phyloP scores from a whole-genome alignment of 1,140 invertebrate species.

The Chrysopa pallens region DNA sequence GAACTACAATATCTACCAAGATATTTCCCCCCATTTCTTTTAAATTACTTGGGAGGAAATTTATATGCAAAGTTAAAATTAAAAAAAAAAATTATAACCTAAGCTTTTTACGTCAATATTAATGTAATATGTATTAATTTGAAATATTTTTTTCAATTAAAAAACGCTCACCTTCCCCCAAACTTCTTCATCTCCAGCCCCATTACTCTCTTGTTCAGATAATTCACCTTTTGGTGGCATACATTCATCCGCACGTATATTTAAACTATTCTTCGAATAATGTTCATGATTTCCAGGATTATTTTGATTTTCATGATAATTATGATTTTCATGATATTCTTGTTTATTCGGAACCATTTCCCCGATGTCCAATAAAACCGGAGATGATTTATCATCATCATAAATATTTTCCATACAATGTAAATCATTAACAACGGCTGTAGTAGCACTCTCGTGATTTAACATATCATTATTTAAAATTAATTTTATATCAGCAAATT shows the following conservation, averaged over 20 bases:
- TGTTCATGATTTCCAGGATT: constrained; percentile 27
- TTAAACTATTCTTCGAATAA: constrained; percentile 38
- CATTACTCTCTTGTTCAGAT: constrained; percentile 63
- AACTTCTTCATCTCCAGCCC: constrained; percentile 20
- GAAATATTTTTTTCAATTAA: too few species aligned
- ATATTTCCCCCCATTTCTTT: too few species aligned
- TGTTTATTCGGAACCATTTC: constrained; percentile 7
- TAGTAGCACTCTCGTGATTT: constrained; percentile 7
- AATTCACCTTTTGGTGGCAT: constrained; percentile 69
- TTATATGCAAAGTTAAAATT: too few species aligned
- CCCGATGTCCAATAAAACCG: constrained; percentile 16
- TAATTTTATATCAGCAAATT: constrained; percentile 16
- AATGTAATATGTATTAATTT: too few species aligned
- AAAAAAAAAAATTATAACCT: too few species aligned
- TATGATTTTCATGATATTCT: constrained; percentile 7
- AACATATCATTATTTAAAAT: constrained; percentile 15
- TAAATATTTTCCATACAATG: constrained; percentile 6
- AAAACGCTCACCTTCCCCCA: constrained; percentile 18
- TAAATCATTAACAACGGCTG: constrained; percentile 14
- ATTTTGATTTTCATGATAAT: constrained; percentile 9
- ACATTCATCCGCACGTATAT: constrained; percentile 64
- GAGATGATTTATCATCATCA: constrained; percentile 7
- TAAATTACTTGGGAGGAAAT: too few species aligned
- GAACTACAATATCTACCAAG: too few species aligned
- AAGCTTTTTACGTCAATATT: too few species aligned